These are phyloP conservation scores for Thalassoma bifasciatum DNA, from an alignment of 2,113 vertebrate species.

Conservation along the genomic window DNA sequence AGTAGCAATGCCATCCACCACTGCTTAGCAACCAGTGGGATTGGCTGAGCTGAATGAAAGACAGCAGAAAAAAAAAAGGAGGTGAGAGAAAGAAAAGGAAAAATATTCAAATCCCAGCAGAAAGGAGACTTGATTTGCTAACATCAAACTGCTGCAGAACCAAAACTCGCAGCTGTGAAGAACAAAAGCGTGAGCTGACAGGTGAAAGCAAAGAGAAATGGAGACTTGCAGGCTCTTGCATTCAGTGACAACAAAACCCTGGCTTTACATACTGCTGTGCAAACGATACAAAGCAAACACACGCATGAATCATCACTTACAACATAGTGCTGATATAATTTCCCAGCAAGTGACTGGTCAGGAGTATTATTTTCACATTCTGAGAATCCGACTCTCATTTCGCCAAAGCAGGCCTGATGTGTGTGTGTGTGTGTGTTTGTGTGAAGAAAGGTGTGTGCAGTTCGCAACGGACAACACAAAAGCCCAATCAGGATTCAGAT, in stretches of 20 bases:
- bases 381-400: slow-evolving; percentile 10
- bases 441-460: slow-evolving; percentile 41
- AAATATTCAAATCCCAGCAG: slow-evolving; percentile 55
- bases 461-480: slow-evolving; percentile 11
- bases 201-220: slow-evolving; percentile 65
- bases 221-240: slow-evolving; percentile 42
- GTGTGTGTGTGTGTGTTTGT: not conserved
- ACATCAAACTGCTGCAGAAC: slow-evolving; percentile 39
- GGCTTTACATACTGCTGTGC: slow-evolving; percentile 42
- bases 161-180: slow-evolving; percentile 63
- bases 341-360: slow-evolving; percentile 13
- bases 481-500: slow-evolving; percentile 10
- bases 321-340: slow-evolving; percentile 32
- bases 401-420: slow-evolving; percentile 10
- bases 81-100: slow-evolving; percentile 23
- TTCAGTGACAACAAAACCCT: slow-evolving; percentile 58
- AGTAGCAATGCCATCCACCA: slow-evolving; percentile 74
- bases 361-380: slow-evolving; percentile 27
- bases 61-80: slow-evolving; percentile 35
- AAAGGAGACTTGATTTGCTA: slow-evolving; percentile 47
- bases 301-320: slow-evolving; percentile 58
- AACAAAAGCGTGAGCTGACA: slow-evolving; percentile 67
- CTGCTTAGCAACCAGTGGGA: slow-evolving; percentile 86
- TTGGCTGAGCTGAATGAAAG: slow-evolving; percentile 72
- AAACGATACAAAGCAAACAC: slow-evolving; percentile 68